phyloP scores from a whole-genome alignment of 2,888 invertebrate genomes.

The Halictus ligatus region DNA sequence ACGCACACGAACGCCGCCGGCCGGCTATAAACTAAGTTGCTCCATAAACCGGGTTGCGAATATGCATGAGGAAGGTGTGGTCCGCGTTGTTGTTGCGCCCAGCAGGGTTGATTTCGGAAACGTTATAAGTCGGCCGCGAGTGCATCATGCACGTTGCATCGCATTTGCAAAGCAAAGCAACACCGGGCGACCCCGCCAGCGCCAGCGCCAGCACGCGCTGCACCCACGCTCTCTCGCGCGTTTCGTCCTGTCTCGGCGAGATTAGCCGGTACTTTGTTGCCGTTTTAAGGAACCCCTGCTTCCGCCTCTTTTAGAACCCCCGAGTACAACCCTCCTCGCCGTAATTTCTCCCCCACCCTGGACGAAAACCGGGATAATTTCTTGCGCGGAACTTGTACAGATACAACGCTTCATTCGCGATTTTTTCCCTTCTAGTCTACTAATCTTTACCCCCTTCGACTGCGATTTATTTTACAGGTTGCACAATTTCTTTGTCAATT shows the following conservation, averaged over 20 bases:
- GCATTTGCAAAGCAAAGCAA: conserved; percentile 80
- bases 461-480: too few relatives aligned
- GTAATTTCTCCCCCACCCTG: not conserved
- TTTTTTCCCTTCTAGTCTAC: not conserved
- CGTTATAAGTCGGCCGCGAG: conserved; percentile 77
- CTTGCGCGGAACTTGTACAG: not conserved
- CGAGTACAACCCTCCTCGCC: not conserved
- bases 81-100: conserved; percentile 66
- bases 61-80: conserved; percentile 81
- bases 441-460: not conserved
- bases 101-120: conserved; percentile 77
- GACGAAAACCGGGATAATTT: not conserved
- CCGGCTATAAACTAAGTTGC: conserved; percentile 72
- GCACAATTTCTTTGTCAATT: too few relatives aligned
- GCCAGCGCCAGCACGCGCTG: not conserved
- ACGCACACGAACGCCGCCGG: conserved; percentile 50
- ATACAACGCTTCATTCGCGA: not conserved
- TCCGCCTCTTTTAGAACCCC: conserved; percentile 15
- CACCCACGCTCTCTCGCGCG: not conserved
- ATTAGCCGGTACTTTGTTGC: conserved; percentile 55
- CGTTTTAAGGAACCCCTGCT: conserved; percentile 46
- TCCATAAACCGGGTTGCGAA: conserved; percentile 75
- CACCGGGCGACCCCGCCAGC: conserved; percentile 13
- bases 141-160: conserved; percentile 70
- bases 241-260: conserved; percentile 44